These are phyloP conservation scores for Ormyrus nitidulus DNA, from an alignment of 2,888 invertebrate genomes.

Conservation along the genomic window DNA sequence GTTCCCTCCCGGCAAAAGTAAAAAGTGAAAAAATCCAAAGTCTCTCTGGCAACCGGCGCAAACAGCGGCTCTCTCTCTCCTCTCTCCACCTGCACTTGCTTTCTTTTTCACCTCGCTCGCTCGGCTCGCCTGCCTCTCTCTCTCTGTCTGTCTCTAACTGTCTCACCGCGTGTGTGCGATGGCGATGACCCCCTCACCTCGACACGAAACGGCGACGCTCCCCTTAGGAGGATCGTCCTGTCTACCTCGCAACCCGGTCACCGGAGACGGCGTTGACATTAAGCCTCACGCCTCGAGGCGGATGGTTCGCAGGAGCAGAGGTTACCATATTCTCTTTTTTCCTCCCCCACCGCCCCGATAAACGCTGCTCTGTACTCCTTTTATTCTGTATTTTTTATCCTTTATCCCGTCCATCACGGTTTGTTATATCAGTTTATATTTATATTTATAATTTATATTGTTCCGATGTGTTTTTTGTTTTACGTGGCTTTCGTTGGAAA, in stretches of 20 bases:
- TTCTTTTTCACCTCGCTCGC: conserved; percentile 11
- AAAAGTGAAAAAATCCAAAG: no score
- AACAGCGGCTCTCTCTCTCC: not conserved
- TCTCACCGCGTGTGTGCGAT: not conserved
- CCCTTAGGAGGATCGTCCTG: conserved; percentile 71
- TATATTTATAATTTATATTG: no score
- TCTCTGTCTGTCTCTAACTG: not conserved
- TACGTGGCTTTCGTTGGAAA: no score
- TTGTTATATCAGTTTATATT: no score
- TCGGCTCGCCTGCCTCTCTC: conserved; percentile 5
- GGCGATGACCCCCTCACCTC: conserved; percentile 1
- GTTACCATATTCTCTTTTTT: conserved; percentile 60
- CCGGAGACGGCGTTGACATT: conserved; percentile 80
- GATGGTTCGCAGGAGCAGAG: conserved; percentile 73
- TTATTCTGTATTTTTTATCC: no score
- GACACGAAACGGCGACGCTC: conserved; percentile 54
- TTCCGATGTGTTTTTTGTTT: no score
- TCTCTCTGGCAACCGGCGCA: no score
- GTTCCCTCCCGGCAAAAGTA: no score
- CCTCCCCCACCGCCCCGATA: conserved; percentile 2
- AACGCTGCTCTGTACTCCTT: no score
- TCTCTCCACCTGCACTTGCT: conserved; percentile 9
- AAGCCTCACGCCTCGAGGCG: conserved; percentile 74
- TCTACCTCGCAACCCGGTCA: conserved; percentile 81
- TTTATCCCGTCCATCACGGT: no score